These are phyloP conservation scores for Ichneumoninae sp. DNA, from an alignment of 2,888 invertebrate species.

Conservation along the genomic window DNA sequence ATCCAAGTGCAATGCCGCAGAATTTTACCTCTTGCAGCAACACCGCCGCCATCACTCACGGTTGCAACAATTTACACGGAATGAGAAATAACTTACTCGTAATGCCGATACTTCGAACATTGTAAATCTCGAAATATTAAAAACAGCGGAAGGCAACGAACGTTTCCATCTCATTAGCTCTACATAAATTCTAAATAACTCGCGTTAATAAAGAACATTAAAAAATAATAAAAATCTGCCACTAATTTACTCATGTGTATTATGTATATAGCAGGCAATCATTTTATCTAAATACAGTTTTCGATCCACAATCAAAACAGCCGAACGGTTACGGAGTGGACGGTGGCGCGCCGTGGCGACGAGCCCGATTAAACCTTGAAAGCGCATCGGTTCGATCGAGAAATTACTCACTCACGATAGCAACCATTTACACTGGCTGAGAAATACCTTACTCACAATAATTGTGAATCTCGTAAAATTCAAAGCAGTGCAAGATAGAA, in stretches of 20 bases:
- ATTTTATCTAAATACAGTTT: no score
- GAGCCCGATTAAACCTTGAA: not conserved
- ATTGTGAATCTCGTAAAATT: no score
- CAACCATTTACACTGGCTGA: no score
- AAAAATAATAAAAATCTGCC: no score
- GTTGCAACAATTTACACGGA: not conserved
- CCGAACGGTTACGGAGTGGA: conserved; percentile 17
- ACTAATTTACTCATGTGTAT: no score
- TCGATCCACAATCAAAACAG: conserved; percentile 1
- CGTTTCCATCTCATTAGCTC: no score
- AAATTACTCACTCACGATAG: no score
- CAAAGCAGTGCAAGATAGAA: no score
- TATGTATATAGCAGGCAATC: no score
- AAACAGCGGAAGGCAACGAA: not conserved
- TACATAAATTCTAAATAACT: no score
- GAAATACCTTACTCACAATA: no score
- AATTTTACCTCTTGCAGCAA: not conserved
- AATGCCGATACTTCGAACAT: not conserved
- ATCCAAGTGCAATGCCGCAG: conserved; percentile 31
- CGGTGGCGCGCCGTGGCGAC: conserved; percentile 32
- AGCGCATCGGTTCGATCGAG: not conserved
- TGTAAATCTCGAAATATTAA: not conserved
- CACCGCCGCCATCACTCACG: not conserved
- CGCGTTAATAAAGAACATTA: no score
- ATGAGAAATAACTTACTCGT: not conserved